Evolutionary conservation across 2,113 vertebrate species (phyloP), one percentile per base, ranked within the genome.

Genomic region (Nycticebus coucang): DNA sequence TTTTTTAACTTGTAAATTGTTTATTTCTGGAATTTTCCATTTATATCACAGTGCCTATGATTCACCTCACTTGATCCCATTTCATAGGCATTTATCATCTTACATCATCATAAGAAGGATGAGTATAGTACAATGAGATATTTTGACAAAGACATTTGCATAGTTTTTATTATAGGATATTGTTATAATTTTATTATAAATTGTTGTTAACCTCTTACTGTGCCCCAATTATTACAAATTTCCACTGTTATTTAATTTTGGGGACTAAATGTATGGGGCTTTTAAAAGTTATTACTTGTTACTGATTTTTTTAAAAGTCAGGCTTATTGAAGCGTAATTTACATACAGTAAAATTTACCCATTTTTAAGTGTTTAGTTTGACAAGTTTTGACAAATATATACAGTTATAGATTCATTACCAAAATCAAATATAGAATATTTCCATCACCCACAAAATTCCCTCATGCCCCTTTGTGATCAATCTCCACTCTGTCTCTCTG

Each of bases 381-480:
- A 68, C 79, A 68, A 91, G 19, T 72, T 93, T 78, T 96, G 41
- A 95, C 68, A 97, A 95, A 89, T 87, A 81, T 75, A 93, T 59
- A 68, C 35, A 89, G 15, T 89, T 35, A 59, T 66, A 84, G 92
- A 75, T 87, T 64, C 18, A 64, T 28, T 83, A 84, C 41, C 55
- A 93, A 94, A 71, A 75, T 97, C 19, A 96, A 96, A 91, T 69
- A 86, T 9, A 64, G 69, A 90, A 71, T 57, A 87, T 75, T 89
- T 97, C 68, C 15, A 45, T 95, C 81, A 59, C 12, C 24, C 9
- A 41, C 13, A 59, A 94, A 93, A 75, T 90, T 92, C 72, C 59
- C 64, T 80, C 7, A 22, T 53, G 82, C 0, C 22, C 30, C 50
- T 88, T 94, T 92, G 24, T 93, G 93, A 89, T 96, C 45, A 77